These are phyloP conservation scores for Papilio machaon DNA, from an alignment of 1,140 invertebrate genomes.

Conservation along the genomic window DNA sequence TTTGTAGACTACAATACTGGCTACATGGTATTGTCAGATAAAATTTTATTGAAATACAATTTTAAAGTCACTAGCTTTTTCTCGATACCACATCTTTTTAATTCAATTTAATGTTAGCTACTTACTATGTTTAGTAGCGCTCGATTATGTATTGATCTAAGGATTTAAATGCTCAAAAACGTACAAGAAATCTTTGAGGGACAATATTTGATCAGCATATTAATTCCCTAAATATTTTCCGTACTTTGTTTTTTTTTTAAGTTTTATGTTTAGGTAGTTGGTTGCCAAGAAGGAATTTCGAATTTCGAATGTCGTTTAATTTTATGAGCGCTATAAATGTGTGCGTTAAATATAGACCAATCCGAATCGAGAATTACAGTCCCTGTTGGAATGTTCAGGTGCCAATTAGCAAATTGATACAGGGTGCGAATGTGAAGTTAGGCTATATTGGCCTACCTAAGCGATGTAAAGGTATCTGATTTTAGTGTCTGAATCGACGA, in stretches of 20 bases:
- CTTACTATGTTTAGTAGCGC: too few species aligned
- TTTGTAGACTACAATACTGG: not conserved
- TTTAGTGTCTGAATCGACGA: conserved; percentile 1
- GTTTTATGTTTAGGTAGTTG: too few species aligned
- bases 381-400: conserved; percentile 1
- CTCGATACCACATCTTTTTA: too few species aligned
- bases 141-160: too few species aligned
- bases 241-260: too few species aligned
- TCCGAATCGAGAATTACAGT: conserved; percentile 3
- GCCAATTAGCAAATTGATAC: conserved; percentile 18
- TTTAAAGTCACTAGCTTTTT: too few species aligned
- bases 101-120: too few species aligned
- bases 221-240: too few species aligned
- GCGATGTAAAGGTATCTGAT: not conserved
- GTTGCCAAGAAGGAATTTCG: not conserved
- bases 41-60: too few species aligned
- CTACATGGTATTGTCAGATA: not conserved
- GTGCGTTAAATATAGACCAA: conserved; percentile 4
- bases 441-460: not conserved
- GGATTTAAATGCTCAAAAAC: too few species aligned
- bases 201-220: too few species aligned
- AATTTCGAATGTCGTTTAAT: not conserved
- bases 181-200: too few species aligned
- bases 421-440: not conserved
- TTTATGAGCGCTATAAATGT: not conserved